phyloP scores from a whole-genome alignment of 2,888 invertebrate genomes.

The Acanthosoma haemorrhoidale region DNA sequence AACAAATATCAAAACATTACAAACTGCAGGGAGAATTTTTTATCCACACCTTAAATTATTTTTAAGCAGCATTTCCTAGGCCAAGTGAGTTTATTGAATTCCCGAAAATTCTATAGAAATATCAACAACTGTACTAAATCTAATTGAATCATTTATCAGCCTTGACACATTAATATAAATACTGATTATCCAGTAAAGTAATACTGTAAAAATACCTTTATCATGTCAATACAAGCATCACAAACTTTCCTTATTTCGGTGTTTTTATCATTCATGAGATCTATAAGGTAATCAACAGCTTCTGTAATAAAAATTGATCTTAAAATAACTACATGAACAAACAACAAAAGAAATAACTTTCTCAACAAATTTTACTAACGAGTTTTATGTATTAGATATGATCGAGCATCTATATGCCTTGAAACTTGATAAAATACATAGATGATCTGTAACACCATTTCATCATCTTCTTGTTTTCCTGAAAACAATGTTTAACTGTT shows the following conservation, averaged over 20 bases:
- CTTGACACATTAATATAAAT: no score
- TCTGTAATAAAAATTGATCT: constrained; percentile 53
- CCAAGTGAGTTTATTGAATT: no score
- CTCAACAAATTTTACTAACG: constrained; percentile 48
- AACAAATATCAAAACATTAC: no score
- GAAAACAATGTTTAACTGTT: constrained; percentile 21
- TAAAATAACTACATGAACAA: background rate
- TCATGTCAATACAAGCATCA: constrained; percentile 89
- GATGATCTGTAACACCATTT: constrained; percentile 93
- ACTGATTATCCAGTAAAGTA: no score
- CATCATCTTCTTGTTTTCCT: constrained; percentile 95
- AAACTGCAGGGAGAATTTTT: no score
- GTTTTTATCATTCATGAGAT: constrained; percentile 96
- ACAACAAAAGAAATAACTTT: background rate
- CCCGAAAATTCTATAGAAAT: no score
- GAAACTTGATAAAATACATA: constrained; percentile 90
- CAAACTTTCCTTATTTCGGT: constrained; percentile 88
- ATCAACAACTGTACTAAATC: no score
- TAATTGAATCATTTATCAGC: no score
- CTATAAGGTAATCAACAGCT: constrained; percentile 91
- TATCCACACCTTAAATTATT: no score
- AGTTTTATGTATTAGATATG: constrained; percentile 79
- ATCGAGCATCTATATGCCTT: constrained; percentile 69
- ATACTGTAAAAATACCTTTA: constrained; percentile 73
- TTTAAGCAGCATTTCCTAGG: no score